Base-by-base conservation (phyloP, 1,140 invertebrate genomes). In the Pogonomyrmex californicus region DNA sequence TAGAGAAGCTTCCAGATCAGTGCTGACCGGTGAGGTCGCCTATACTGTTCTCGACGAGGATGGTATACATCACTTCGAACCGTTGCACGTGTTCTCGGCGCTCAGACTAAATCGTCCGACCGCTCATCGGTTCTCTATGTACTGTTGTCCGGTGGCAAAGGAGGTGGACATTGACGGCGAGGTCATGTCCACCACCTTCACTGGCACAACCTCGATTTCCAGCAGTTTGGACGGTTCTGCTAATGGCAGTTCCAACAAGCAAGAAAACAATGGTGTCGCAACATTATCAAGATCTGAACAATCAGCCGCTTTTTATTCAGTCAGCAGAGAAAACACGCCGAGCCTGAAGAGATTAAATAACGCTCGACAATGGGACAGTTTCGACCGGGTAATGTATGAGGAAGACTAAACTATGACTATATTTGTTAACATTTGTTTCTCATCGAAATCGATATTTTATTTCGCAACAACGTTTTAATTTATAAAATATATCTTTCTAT, bases 41-140 rank as follows among this genome's bases (percentile, higher is more conserved):
- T 98, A 98, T 88, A 97, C 97, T 3, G 96, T 98, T 3, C 95
- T 98, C 0, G 97, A 98, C 91, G 97, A 98, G 92, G 96, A 96
- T 87, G 97, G 98, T 33, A 96, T 98, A 38, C 96, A 96, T 78
- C 97, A 97, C 93, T 98, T 98, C 92, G 97, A 98, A 91, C 97
- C 97, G 0, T 92, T 98, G 63, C 97, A 97, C 88, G 97, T 97
- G 9, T 97, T 97, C 89, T 96, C 96, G 10, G 97, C 97, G 0
- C 92, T 98, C 65, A 96, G 96, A 79, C 92, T 97, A 7, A 97
- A 96, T 86, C 96, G 96, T 87, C 96, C 96, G 4, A 96, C 96
- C 4, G 96, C 96, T 3, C 96, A 97, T 93, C 94, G 97, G 4
- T 97, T 97, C 86, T 96, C 96, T 0, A 97, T 97, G 96, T 97